Base-by-base conservation (phyloP, 2,113 vertebrate genomes). In the Hipposideros armiger region DNA sequence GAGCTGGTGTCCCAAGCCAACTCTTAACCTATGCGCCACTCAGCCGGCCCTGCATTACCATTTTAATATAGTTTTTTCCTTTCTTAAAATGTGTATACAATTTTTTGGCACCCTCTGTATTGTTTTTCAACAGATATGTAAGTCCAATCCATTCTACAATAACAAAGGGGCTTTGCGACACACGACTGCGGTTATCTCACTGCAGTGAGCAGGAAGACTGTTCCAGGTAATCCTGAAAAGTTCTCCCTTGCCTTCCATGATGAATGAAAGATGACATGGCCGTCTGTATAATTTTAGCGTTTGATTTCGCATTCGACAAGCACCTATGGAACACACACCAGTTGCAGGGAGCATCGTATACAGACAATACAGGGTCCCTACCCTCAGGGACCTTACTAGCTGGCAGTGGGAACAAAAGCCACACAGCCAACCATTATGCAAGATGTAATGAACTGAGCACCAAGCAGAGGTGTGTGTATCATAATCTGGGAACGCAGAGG, bases 401-500 rank as follows among this genome's bases (percentile, higher is more conserved):
- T 1, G 26, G 14, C 4, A 17, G 45, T 0, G 30, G 14, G 19
- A 10, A 14, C 32, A 9, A 50, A 14, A 86, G 67, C 42, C 11
- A 11, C 15, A 4, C 10, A 11, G 19, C 20, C 32, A 11, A n/a
- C 42, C 83, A 22, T 3, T 4, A 9, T 0, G 14, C n/a, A 30
- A 5, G 54, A 13, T 0, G 11, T 64, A n/a, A 22, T 0, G 13
- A 47, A 24, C 67, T 60, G 13, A 4, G 60, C 1, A 1, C 30
- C 32, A 5, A 3, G 14, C 2, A 8, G 22, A 32, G 50, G 74
- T 0, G 4, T 5, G 6, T 2, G 20, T 8, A 16, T 0, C n/a
- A 3, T 0, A 1, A 9, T 22, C 1, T 5, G 22, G 72, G 32
- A n/a, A 19, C 0, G n/a, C n/a, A 24, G 10, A 16, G 77, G 32